A percentile compares a stretch with the other conserved stretches of the same genome.
phyloP scores from a whole-genome alignment of 2,113 vertebrate genomes.

The Lutjanus erythropterus region DNA sequence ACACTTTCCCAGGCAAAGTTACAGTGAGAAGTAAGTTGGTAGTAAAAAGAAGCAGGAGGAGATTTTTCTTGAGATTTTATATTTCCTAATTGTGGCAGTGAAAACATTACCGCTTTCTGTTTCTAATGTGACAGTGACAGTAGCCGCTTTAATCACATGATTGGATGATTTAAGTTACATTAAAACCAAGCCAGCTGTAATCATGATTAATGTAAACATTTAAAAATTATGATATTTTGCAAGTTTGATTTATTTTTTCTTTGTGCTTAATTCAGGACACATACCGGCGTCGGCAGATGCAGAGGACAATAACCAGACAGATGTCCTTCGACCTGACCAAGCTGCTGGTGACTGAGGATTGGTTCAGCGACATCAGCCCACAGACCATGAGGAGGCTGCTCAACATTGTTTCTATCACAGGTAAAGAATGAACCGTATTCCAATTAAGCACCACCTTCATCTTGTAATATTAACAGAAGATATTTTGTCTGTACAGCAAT shows the following conservation, averaged over 20 bases:
- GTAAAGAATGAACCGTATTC: conserved; percentile 71
- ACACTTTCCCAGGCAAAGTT: too few species aligned
- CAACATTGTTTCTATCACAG: conserved; percentile 98
- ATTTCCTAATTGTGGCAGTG: too few species aligned
- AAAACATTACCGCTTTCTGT: too few species aligned
- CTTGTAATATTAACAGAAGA: background rate
- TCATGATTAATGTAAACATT: background rate
- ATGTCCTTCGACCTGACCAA: conserved; percentile 99
- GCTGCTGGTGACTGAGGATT: conserved; percentile 96
- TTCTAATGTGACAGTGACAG: too few species aligned
- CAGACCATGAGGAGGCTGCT: conserved; percentile 98
- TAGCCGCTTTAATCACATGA: background rate
- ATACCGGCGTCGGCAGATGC: conserved; percentile 95
- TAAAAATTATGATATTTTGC: background rate
- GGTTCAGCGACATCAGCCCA: conserved; percentile 99
- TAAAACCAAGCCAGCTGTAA: background rate
- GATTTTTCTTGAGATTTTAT: too few species aligned
- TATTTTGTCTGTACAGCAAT: background rate
- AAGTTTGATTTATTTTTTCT: conserved; percentile 1
- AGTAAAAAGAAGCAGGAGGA: too few species aligned
- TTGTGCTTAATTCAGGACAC: conserved; percentile 87
- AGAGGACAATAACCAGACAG: conserved; percentile 93
- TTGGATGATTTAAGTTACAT: background rate
- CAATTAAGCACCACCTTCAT: background rate
- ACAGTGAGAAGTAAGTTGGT: too few species aligned